Evolutionary conservation across 2,888 invertebrate species (phyloP).

Genomic region (Polietes domitor): DNA sequence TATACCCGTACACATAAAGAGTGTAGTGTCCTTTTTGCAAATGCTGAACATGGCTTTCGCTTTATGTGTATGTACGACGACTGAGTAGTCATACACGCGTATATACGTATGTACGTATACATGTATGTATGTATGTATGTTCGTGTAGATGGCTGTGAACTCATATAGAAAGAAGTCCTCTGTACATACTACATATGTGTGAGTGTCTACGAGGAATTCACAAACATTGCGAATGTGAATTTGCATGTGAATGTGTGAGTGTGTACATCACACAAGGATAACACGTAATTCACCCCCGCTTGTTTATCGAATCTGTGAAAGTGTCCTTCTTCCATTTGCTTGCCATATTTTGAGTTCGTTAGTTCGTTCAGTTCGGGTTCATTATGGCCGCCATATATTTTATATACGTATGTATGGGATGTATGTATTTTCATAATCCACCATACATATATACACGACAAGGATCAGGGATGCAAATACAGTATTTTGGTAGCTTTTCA

Average conservation of each 20-base stretch:
- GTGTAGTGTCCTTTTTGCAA: conserved; percentile 66
- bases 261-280: conserved; percentile 52
- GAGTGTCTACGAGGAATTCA: conserved; percentile 5
- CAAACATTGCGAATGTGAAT: conserved; percentile 28
- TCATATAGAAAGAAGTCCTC: not conserved
- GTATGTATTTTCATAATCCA: conserved; percentile 5
- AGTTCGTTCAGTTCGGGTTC: conserved; percentile 59
- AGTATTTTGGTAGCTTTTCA: not conserved
- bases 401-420: conserved; percentile 1
- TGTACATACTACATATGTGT: conserved; percentile 7
- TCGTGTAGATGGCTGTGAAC: not conserved
- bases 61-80: conserved; percentile 18
- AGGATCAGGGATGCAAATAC: not conserved
- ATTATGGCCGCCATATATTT: conserved; percentile 62
- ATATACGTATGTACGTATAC: conserved; percentile 1
- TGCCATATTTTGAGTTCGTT: conserved; percentile 61
- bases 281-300: conserved; percentile 55
- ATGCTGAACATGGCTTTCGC: conserved; percentile 55
- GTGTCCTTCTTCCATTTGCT: conserved; percentile 55
- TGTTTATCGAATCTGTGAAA: conserved; percentile 52
- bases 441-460: not conserved
- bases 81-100: conserved; percentile 37
- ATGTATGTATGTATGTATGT: not conserved
- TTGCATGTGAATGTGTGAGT: conserved; percentile 19
- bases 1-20: conserved; percentile 45